Evolutionary conservation across 2,797 vertebrate species (phyloP), one percentile per base, ranked within the genome.

Genomic region (Sebastes cheni): DNA sequence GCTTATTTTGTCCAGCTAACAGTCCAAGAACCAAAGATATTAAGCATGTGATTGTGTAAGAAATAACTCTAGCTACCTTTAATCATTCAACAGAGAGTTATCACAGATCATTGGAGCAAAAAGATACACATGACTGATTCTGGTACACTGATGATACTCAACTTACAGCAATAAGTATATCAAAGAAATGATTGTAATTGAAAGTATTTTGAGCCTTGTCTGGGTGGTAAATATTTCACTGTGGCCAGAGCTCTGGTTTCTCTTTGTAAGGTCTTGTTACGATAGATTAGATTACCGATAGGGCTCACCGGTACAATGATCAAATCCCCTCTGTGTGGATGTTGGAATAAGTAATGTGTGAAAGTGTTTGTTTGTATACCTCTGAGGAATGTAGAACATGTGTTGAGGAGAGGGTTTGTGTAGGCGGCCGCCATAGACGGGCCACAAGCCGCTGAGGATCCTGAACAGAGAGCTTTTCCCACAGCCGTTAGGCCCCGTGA

Each of bases 371-470:
- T 32, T 1, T 77, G 67, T 64, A 0, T 89, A 98, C 97, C 97
- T 98, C 92, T 99, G 97, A 82, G 97, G 98, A 91, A 99, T 99
- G 93, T 99, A 98, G 94, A 99, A 99, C 97, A 98, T 97, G 46
- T 98, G 96, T 20, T 98, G 95, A 0, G 97, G 97, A 59, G 97
- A 96, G 0, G 98, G 98, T 80, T 99, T 99, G 90, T 96, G 95
- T 5, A 99, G 96, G 64, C 96, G 94, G 60, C 98, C 98, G 61
- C 96, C 96, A 61, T 98, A 98, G n/a, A 98, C 97, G 2, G 98
- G 98, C 98, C 98, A 99, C 66, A 99, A 85, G 16, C 98, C 98
- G 34, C 97, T 97, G 85, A 99, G 95, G 94, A 99, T 99, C 92
- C 98, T 95, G 94, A 99, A 99, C 66, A 99, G 96, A 0, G 98